Conservation (phyloP, 2,797 vertebrate genomes). For the Siniperca scherzeri region DNA sequence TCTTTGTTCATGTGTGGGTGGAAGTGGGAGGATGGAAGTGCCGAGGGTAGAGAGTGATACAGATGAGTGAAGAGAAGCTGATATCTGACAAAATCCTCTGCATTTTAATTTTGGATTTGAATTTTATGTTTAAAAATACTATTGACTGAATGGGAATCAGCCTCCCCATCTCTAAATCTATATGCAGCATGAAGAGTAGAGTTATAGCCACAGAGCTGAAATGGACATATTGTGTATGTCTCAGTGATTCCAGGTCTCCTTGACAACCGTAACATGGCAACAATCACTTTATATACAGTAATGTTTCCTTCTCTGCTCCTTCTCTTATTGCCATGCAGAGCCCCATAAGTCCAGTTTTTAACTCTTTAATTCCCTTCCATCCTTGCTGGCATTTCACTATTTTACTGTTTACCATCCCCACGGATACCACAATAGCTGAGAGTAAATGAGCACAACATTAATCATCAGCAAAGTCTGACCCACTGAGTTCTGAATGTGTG, state of each 20-base stretch:
- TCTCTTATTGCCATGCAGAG: conserved; percentile 34
- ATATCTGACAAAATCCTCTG: conserved; percentile 50
- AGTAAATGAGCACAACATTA: conserved; percentile 53
- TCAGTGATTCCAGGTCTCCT: conserved; percentile 71
- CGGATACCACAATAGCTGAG: conserved; percentile 48
- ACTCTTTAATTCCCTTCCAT: conserved; percentile 34
- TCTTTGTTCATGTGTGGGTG: conserved; percentile 68
- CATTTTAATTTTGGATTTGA: conserved; percentile 43
- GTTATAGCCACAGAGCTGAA: conserved; percentile 36
- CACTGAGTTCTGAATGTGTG: conserved; percentile 48
- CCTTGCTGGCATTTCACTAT: conserved; percentile 28
- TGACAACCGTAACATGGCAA: conserved; percentile 84
- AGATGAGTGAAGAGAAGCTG: conserved; percentile 60
- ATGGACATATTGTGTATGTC: conserved; percentile 64
- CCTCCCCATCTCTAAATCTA: background rate
- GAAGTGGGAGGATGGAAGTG: conserved; percentile 76
- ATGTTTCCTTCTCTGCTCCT: conserved; percentile 33
- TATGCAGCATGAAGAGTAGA: conserved; percentile 8
- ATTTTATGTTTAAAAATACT: conserved; percentile 27
- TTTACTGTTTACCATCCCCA: conserved; percentile 29
- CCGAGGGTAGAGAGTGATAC: conserved; percentile 56
- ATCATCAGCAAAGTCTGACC: conserved; percentile 45
- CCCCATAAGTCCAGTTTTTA: conserved; percentile 30
- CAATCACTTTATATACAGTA: conserved; percentile 70
- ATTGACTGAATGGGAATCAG: background rate